Evolutionary conservation across 1,140 invertebrate species (phyloP).

Genomic region (Drosophila lacteicornis): DNA sequence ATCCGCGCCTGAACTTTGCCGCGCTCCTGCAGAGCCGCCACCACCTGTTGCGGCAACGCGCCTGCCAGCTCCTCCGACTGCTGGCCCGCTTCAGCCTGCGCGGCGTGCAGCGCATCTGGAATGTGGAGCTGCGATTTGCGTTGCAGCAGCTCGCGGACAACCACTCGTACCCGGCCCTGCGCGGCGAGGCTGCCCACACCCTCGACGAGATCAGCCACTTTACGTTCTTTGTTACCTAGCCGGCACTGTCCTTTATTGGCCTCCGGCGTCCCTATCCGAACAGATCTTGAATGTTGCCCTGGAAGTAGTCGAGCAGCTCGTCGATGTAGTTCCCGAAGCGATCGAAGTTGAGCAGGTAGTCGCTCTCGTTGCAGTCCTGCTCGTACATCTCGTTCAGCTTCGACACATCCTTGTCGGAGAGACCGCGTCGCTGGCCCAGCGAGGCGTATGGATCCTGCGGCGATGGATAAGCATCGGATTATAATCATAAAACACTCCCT

Average conservation of each 20-base stretch:
- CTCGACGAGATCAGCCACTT: conserved; percentile 86
- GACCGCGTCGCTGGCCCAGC: conserved; percentile 88
- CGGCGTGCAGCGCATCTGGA: conserved; percentile 88
- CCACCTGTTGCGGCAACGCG: conserved; percentile 87
- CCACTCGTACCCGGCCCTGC: conserved; percentile 44
- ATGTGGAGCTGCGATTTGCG: conserved; percentile 85
- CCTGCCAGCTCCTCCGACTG: conserved; percentile 89
- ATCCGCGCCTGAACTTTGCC: conserved; percentile 86
- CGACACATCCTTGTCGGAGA: conserved; percentile 88
- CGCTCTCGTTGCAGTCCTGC: conserved; percentile 81
- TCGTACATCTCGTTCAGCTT: conserved; percentile 90
- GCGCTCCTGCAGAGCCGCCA: conserved; percentile 88
- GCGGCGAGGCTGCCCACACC: conserved; percentile 85
- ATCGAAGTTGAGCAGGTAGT: conserved; percentile 67
- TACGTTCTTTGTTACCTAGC: conserved; percentile 85
- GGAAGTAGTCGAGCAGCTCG: conserved; percentile 77
- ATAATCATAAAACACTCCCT: background rate
- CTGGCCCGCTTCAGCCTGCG: conserved; percentile 88
- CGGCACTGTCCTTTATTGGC: conserved; percentile 35
- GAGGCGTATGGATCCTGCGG: conserved; percentile 74
- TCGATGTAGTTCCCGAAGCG: conserved; percentile 66
- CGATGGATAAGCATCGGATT: background rate
- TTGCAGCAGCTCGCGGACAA: conserved; percentile 86
- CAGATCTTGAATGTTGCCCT: conserved; percentile 63
- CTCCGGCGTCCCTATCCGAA: conserved; percentile 52